A percentile compares a stretch with the other conserved stretches of the same genome.
Evolutionary conservation across 2,113 vertebrate species (phyloP).

Genomic region (Tragelaphus buxtoni): DNA sequence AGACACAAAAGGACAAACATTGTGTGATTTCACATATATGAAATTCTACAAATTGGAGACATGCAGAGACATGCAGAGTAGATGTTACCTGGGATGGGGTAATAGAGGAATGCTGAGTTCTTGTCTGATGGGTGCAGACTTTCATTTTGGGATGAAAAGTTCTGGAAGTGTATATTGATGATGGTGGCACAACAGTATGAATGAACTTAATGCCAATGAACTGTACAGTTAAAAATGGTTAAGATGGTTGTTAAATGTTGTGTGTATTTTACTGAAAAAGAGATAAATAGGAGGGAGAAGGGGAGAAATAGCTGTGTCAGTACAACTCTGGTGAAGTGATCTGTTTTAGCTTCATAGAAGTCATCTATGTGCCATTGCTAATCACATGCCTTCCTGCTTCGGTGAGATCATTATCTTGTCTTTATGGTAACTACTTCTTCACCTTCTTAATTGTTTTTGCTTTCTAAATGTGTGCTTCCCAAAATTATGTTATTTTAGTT

Average conservation of each 20-base stretch:
- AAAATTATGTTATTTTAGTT: background rate
- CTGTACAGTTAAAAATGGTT: no score
- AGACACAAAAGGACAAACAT: no score
- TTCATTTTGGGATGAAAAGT: no score
- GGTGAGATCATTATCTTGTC: background rate
- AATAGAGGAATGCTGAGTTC: no score
- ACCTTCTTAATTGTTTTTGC: background rate
- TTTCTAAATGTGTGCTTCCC: background rate
- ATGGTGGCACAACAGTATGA: no score
- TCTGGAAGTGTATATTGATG: no score
- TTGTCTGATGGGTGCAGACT: no score
- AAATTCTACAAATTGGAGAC: background rate
- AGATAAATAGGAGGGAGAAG: background rate
- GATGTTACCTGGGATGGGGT: no score
- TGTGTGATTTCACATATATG: background rate
- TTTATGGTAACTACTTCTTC: background rate
- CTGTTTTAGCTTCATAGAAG: background rate
- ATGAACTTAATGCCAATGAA: no score
- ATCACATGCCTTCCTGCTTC: background rate
- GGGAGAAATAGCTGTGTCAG: background rate
- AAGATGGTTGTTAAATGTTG: no score
- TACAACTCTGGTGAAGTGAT: background rate
- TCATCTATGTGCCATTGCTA: background rate
- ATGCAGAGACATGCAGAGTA: no score
- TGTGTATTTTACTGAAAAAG: background rate